Conservation (phyloP, 2,888 invertebrate species). For the Cephus pygmeus region DNA sequence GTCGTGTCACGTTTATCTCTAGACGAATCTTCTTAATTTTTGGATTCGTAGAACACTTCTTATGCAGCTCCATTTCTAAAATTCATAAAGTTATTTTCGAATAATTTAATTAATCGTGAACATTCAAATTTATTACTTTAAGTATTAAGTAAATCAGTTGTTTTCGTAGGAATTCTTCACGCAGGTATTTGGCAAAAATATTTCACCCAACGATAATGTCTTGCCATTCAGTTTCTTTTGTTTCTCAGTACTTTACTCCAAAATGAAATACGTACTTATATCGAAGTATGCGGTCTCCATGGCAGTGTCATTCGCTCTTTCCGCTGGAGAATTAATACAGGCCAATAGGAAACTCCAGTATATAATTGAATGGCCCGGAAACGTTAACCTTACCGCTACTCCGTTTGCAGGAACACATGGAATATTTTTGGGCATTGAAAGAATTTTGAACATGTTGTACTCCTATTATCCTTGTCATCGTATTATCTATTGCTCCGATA, state of each 20-base stretch:
- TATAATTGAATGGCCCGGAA: not conserved
- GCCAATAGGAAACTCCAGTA: not conserved
- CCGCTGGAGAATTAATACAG: not conserved
- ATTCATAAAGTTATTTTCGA: not conserved
- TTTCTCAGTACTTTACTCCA: not conserved
- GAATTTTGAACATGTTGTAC: not conserved
- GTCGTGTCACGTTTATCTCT: conserved; percentile 36
- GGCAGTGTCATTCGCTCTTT: not conserved
- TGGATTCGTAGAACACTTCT: not conserved
- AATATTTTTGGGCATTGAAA: not conserved
- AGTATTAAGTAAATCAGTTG: not conserved
- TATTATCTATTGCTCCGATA: not conserved
- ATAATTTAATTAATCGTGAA: not conserved
- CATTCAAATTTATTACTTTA: not conserved
- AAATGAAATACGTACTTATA: not conserved
- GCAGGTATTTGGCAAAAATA: not conserved
- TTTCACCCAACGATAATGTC: not conserved
- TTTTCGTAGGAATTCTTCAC: not conserved
- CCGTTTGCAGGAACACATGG: not conserved
- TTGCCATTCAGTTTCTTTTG: not conserved
- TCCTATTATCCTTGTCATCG: not conserved
- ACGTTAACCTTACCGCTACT: not conserved
- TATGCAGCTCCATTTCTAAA: not conserved
- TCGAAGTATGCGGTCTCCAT: not conserved
- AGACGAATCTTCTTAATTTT: not conserved